Conservation (phyloP, 2,888 invertebrate genomes). For the Thysanoteuthis rhombus region DNA sequence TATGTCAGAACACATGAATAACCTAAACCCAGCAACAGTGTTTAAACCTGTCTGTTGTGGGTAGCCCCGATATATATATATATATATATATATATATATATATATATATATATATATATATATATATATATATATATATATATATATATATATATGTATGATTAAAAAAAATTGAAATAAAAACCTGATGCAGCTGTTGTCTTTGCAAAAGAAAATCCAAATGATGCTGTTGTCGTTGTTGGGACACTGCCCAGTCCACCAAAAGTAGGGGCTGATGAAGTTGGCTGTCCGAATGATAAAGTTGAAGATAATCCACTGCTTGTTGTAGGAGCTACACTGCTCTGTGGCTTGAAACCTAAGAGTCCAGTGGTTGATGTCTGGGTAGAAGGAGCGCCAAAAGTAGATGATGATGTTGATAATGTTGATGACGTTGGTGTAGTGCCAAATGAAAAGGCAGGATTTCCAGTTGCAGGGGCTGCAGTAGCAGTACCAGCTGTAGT, state of each 20-base stretch:
- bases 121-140: too few relatives aligned
- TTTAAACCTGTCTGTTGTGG: too few relatives aligned
- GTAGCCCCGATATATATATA: too few relatives aligned
- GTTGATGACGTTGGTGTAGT: not conserved
- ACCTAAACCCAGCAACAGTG: too few relatives aligned
- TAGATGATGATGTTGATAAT: not conserved
- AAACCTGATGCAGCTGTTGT: not conserved
- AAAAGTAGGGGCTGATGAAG: not conserved
- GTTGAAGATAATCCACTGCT: not conserved
- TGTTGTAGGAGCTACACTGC: slow-evolving; percentile 1
- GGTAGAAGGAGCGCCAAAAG: not conserved
- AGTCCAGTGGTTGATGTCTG: not conserved
- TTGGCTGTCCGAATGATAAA: not conserved
- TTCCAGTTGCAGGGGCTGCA: not conserved
- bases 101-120: too few relatives aligned
- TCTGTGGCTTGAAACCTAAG: not conserved
- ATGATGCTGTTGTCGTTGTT: not conserved
- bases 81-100: too few relatives aligned
- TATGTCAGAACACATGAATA: too few relatives aligned
- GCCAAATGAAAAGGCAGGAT: not conserved
- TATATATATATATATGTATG: too few relatives aligned
- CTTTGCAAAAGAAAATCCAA: slow-evolving; percentile 1
- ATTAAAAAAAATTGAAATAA: not conserved
- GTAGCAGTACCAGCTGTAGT: not conserved
- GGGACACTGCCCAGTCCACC: not conserved